phyloP scores from a whole-genome alignment of 2,113 vertebrate genomes.

The Marmota flaviventris region DNA sequence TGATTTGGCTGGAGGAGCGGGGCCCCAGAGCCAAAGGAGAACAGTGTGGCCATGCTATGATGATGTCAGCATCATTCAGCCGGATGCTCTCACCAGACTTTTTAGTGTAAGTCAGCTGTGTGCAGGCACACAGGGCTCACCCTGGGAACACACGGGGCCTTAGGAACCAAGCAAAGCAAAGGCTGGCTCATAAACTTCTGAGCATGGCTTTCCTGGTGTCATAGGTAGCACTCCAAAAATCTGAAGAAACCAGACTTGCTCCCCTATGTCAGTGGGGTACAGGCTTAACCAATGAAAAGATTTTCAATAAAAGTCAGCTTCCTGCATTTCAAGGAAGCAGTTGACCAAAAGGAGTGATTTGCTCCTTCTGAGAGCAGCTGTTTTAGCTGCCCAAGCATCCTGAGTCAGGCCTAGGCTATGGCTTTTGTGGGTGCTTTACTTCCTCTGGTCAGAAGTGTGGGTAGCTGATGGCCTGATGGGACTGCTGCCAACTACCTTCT shows the following conservation, averaged over 20 bases:
- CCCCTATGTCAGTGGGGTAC: neutral
- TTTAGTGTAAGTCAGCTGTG: conserved; percentile 90
- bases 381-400: neutral
- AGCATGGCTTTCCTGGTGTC: neutral
- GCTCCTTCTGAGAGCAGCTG: neutral
- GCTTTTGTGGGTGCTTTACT: conserved; percentile 45
- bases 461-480: conserved; percentile 9
- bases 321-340: neutral
- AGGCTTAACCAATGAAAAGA: neutral
- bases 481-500: conserved; percentile 16
- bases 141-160: neutral
- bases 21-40: conserved; percentile 91
- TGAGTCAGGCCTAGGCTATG: conserved; percentile 16
- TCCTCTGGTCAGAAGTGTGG: conserved; percentile 66
- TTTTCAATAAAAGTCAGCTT: conserved; percentile 1
- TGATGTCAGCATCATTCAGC: conserved; percentile 92
- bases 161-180: neutral
- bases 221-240: neutral
- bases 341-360: neutral
- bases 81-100: conserved; percentile 96
- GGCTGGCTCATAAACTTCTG: neutral
- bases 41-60: conserved; percentile 99
- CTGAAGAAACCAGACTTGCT: neutral
- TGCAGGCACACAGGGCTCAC: neutral
- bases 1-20: conserved; percentile 82